Evolutionary conservation across 2,113 vertebrate genomes (phyloP).

Genomic region (Chaetodon auriga): DNA sequence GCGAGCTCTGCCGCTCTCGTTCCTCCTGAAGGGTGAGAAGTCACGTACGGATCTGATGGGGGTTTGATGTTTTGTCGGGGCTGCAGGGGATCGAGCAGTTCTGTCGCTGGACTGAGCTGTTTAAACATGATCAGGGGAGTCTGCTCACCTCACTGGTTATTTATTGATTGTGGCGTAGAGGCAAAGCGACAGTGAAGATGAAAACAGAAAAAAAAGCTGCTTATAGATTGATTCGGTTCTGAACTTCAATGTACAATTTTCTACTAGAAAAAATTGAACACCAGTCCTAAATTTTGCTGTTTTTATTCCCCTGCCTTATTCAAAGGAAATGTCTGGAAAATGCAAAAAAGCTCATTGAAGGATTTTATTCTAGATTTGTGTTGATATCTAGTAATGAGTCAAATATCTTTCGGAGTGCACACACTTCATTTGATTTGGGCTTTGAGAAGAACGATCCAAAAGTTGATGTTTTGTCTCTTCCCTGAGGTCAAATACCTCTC

Average conservation of each 20-base stretch:
- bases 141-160: not conserved
- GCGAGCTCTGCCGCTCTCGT: constrained; percentile 3
- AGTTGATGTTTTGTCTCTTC: constrained; percentile 8
- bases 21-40: constrained; percentile 54
- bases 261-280: not conserved
- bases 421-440: not conserved
- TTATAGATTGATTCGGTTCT: not conserved
- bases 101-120: not conserved
- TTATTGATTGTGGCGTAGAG: not conserved
- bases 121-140: not conserved
- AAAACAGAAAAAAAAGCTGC: not conserved
- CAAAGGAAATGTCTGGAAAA: not conserved
- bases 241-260: not conserved
- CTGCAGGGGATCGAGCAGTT: not conserved
- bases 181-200: not conserved
- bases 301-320: too few relatives aligned
- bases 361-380: not conserved
- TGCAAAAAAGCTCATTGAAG: not conserved
- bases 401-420: not conserved
- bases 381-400: not conserved
- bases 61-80: not conserved
- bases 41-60: not conserved
- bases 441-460: not conserved
- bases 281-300: not conserved
- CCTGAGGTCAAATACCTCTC: constrained; percentile 49